Evolutionary conservation across 2,888 invertebrate genomes (phyloP).

Genomic region (Hydropsyche betteni): DNA sequence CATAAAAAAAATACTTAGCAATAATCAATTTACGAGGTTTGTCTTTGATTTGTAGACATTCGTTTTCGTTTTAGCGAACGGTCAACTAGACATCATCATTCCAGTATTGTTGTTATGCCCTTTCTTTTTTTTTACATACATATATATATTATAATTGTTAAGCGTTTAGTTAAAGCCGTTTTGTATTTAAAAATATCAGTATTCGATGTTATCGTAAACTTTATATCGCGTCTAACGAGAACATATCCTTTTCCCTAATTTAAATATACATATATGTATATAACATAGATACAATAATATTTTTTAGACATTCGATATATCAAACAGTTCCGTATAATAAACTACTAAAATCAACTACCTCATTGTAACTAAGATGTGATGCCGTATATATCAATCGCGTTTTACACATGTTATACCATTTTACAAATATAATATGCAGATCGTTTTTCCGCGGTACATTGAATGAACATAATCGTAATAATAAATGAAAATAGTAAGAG

Average conservation of each 20-base stretch:
- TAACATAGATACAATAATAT: too few relatives aligned
- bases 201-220: too few relatives aligned
- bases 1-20: neutral
- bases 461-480: too few relatives aligned
- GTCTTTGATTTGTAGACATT: neutral
- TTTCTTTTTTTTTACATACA: neutral
- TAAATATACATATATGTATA: too few relatives aligned
- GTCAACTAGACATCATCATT: conserved; percentile 7
- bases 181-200: neutral
- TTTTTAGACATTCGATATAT: too few relatives aligned
- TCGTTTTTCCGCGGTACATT: neutral
- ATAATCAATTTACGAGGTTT: conserved; percentile 1
- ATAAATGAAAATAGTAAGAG: neutral
- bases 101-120: conserved; percentile 15
- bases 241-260: too few relatives aligned
- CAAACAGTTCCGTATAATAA: neutral
- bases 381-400: neutral
- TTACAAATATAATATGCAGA: neutral
- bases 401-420: conserved; percentile 10
- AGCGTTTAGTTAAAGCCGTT: conserved; percentile 1
- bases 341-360: conserved; percentile 9
- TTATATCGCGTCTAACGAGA: too few relatives aligned
- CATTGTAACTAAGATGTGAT: conserved; percentile 20
- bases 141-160: neutral
- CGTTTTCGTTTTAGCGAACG: neutral